These are phyloP conservation scores for Myotis findleyi DNA, from an alignment of 2,797 vertebrate genomes.

Conservation along the genomic window DNA sequence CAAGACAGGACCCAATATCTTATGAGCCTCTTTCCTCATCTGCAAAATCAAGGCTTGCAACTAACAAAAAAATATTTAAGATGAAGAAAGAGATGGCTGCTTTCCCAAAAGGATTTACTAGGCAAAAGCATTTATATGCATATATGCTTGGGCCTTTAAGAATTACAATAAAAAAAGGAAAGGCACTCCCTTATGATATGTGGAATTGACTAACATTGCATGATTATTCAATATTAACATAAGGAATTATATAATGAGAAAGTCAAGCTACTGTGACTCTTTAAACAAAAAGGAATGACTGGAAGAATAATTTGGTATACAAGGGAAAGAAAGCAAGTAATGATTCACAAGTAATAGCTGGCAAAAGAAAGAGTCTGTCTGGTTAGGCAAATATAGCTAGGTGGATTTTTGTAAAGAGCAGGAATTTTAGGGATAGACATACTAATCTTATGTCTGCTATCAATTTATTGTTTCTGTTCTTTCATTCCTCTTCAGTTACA, in stretches of 20 bases:
- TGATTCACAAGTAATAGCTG: background rate
- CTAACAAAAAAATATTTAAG: slow-evolving; percentile 60
- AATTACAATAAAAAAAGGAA: slow-evolving; percentile 48
- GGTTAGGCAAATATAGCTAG: background rate
- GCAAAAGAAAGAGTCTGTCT: background rate
- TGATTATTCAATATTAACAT: slow-evolving; percentile 24
- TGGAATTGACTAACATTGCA: background rate
- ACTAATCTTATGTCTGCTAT: slow-evolving; percentile 9
- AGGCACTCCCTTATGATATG: slow-evolving; percentile 18
- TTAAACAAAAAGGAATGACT: slow-evolving; percentile 42
- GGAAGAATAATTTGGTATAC: slow-evolving; percentile 23
- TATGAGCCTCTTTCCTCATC: slow-evolving; percentile 25
- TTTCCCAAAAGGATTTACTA: slow-evolving; percentile 64
- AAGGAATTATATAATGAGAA: slow-evolving; percentile 40
- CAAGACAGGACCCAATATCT: background rate
- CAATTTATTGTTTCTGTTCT: background rate
- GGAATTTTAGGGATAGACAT: background rate
- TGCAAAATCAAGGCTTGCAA: slow-evolving; percentile 46
- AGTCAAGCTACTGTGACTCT: slow-evolving; percentile 5
- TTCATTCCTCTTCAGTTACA: slow-evolving; percentile 24
- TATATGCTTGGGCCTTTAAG: slow-evolving; percentile 19
- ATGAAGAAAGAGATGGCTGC: slow-evolving; percentile 41
- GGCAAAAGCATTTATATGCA: background rate
- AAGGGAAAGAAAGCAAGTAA: background rate
- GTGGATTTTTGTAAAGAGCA: background rate